phyloP scores from a whole-genome alignment of 2,888 invertebrate species.

The Lomographa bimaculata region DNA sequence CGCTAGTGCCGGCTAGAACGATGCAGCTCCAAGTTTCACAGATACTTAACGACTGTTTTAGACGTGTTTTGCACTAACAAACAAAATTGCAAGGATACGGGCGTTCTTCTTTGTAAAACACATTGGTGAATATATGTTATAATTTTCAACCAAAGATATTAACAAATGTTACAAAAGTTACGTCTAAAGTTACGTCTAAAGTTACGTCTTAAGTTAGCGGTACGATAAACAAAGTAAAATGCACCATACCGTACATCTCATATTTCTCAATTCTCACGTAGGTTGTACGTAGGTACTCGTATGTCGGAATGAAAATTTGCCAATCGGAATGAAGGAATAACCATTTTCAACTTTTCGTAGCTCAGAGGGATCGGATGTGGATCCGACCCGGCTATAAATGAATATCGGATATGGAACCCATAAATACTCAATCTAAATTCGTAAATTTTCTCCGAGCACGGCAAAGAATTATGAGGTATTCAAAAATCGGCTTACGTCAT shows the following conservation, averaged over 20 bases:
- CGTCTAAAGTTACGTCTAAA: too few relatives aligned
- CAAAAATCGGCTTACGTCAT: slow-evolving; percentile 61
- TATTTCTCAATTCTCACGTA: too few relatives aligned
- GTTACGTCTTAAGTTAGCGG: too few relatives aligned
- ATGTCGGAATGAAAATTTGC: slow-evolving; percentile 21
- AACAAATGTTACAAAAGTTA: too few relatives aligned
- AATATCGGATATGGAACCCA: slow-evolving; percentile 70
- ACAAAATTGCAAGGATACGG: slow-evolving; percentile 13
- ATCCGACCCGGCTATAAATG: slow-evolving; percentile 62
- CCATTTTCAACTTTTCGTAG: slow-evolving; percentile 54
- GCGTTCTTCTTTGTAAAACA: not conserved
- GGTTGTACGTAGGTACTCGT: too few relatives aligned
- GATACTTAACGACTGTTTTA: slow-evolving; percentile 26
- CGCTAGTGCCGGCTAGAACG: slow-evolving; percentile 52
- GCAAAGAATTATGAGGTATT: slow-evolving; percentile 66
- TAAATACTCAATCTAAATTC: slow-evolving; percentile 76
- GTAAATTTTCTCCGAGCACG: slow-evolving; percentile 63
- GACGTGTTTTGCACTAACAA: slow-evolving; percentile 24
- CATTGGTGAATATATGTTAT: slow-evolving; percentile 3
- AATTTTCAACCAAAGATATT: too few relatives aligned
- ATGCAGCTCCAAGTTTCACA: slow-evolving; percentile 44
- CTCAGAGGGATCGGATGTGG: slow-evolving; percentile 48
- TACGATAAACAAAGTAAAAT: not conserved
- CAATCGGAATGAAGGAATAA: slow-evolving; percentile 39
- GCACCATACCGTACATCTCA: too few relatives aligned